A percentile compares a stretch with the other conserved stretches of the same genome.
Evolutionary conservation across 2,113 vertebrate species (phyloP).

Genomic region (Empidonax traillii): DNA sequence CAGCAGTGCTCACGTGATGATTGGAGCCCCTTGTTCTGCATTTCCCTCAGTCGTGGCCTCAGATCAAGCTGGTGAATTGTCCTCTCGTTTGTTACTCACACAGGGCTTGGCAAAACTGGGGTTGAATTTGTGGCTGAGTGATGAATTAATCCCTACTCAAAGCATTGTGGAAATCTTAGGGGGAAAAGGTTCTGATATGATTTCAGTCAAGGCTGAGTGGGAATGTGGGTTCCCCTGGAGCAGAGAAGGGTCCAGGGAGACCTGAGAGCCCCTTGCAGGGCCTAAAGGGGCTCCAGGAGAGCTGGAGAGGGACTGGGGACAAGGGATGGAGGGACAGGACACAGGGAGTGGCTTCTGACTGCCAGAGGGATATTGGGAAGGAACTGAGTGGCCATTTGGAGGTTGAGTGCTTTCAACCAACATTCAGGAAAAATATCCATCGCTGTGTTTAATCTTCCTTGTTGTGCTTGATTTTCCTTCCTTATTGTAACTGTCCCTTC

Average conservation of each 20-base stretch:
- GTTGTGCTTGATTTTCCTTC: neutral
- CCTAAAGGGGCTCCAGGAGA: neutral
- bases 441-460: neutral
- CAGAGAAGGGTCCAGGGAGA: neutral
- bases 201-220: neutral
- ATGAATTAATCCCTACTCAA: neutral
- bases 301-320: neutral
- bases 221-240: neutral
- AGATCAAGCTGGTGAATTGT: rapidly evolving
- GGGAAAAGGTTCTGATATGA: neutral
- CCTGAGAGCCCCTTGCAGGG: neutral
- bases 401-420: neutral
- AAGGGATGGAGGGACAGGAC: neutral
- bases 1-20: rapidly evolving
- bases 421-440: neutral
- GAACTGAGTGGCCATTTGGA: neutral
- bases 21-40: rapidly evolving
- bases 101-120: rapidly evolving
- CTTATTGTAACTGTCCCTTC: neutral
- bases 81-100: neutral
- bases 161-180: neutral
- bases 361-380: neutral
- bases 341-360: neutral
- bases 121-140: neutral
- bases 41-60: neutral